A percentile compares a stretch with the other conserved stretches of the same genome.
Evolutionary conservation across 2,888 invertebrate genomes (phyloP).

Genomic region (Lithophane ornitopus): DNA sequence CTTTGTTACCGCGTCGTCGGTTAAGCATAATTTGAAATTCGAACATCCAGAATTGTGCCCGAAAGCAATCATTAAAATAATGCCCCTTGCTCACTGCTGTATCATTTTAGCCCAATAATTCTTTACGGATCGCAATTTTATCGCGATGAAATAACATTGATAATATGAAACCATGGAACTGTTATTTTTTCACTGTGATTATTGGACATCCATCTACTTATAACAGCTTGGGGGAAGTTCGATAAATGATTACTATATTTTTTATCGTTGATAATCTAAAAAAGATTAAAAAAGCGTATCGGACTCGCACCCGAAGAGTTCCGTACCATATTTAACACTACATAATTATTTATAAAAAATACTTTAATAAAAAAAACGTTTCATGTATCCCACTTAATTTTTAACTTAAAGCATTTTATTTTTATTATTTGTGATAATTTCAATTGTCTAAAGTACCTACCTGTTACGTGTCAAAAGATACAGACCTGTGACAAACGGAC

Average conservation of each 20-base stretch:
- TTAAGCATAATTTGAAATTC: conserved; percentile 40
- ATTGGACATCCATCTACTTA: conserved; percentile 46
- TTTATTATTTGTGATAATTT: not conserved
- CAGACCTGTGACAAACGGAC: not conserved
- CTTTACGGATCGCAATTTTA: conserved; percentile 55
- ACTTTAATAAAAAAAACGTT: no score
- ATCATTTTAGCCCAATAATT: conserved; percentile 66
- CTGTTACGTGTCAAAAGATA: not conserved
- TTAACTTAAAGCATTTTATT: not conserved
- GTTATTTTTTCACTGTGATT: conserved; percentile 64
- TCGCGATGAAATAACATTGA: conserved; percentile 48
- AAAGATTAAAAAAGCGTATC: not conserved
- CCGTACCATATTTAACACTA: not conserved
- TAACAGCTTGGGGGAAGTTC: conserved; percentile 45
- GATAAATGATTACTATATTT: conserved; percentile 40
- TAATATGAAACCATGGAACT: conserved; percentile 25
- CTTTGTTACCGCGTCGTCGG: conserved; percentile 41
- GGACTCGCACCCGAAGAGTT: no score
- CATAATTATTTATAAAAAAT: no score
- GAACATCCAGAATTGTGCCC: conserved; percentile 55
- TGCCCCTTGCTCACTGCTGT: conserved; percentile 39
- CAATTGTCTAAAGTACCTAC: no score
- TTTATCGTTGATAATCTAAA: conserved; percentile 12
- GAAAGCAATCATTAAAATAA: conserved; percentile 66
- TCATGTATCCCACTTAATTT: not conserved